phyloP scores from a whole-genome alignment of 2,797 vertebrate species.

The Thaleichthys pacificus region DNA sequence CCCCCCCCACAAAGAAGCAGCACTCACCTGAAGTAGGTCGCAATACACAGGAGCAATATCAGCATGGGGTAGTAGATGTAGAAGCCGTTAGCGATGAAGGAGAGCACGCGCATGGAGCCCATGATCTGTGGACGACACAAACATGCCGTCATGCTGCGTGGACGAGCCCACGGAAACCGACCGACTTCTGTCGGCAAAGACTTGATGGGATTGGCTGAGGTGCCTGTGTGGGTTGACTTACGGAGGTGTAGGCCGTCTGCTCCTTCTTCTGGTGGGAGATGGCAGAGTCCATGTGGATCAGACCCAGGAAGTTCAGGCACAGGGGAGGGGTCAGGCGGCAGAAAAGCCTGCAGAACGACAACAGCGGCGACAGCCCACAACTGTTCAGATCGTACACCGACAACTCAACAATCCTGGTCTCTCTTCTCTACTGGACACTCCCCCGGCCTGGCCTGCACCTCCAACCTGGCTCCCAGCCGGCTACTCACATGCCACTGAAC shows the following conservation, averaged over 20 bases:
- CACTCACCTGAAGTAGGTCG: slow-evolving; percentile 94
- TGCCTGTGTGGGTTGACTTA: slow-evolving; percentile 57
- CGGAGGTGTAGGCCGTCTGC: slow-evolving; percentile 94
- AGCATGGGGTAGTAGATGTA: slow-evolving; percentile 99
- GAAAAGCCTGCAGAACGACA: slow-evolving; percentile 82
- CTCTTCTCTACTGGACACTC: not conserved
- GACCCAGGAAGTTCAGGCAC: slow-evolving; percentile 96
- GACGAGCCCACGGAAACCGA: not conserved
- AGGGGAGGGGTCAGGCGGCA: slow-evolving; percentile 94
- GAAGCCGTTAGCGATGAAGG: slow-evolving; percentile 96
- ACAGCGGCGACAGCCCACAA: not conserved
- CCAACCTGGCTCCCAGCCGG: not conserved
- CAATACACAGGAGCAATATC: slow-evolving; percentile 94
- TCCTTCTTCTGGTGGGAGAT: slow-evolving; percentile 88
- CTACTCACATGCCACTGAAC: slow-evolving; percentile 96
- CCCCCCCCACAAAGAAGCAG: not conserved
- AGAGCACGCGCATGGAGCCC: slow-evolving; percentile 94
- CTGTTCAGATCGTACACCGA: not conserved
- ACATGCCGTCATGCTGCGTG: not conserved
- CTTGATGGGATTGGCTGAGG: too few species aligned
- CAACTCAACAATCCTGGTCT: not conserved
- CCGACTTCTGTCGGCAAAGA: not conserved
- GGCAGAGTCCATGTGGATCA: slow-evolving; percentile 96
- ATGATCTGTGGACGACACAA: slow-evolving; percentile 83
- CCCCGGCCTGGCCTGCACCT: not conserved